Percentiles rank a stretch among this genome's conserved stretches.
phyloP scores from a whole-genome alignment of 1,140 invertebrate species.

The Megathymus violae region DNA sequence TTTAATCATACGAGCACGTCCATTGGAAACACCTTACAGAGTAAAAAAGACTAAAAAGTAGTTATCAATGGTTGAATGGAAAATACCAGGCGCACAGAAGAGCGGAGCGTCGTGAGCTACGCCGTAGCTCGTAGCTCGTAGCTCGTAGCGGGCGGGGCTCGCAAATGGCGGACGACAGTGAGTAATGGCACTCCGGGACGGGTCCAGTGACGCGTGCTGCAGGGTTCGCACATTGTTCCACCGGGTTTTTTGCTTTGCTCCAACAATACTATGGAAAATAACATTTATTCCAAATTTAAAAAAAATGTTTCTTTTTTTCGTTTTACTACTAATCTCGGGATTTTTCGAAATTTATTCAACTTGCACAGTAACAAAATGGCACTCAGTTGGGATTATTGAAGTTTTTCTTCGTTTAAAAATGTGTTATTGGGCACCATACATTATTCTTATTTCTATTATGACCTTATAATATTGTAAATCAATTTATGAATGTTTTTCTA shows the following conservation, averaged over 20 bases:
- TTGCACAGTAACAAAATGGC: too few relatives aligned
- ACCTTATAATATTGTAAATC: too few relatives aligned
- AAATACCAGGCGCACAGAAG: constrained; percentile 38
- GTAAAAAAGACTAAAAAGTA: constrained; percentile 18
- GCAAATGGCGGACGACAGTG: constrained; percentile 80
- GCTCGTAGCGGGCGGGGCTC: constrained; percentile 74
- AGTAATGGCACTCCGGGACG: constrained; percentile 79
- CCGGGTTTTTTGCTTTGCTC: constrained; percentile 10
- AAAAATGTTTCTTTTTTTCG: not conserved
- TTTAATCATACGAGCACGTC: too few relatives aligned
- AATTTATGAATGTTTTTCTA: too few relatives aligned
- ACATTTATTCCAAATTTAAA: not conserved
- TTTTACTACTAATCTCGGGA: not conserved
- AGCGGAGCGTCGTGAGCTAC: constrained; percentile 39
- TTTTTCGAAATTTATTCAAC: too few relatives aligned
- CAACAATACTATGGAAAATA: not conserved
- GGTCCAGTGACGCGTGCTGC: constrained; percentile 78
- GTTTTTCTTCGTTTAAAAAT: too few relatives aligned
- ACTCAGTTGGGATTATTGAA: too few relatives aligned
- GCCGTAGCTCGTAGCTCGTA: constrained; percentile 64
- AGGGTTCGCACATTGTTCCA: constrained; percentile 50
- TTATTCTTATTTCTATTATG: too few relatives aligned
- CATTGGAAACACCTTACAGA: too few relatives aligned
- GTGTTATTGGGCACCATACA: too few relatives aligned
- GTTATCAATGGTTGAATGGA: constrained; percentile 37